Percentiles rank a stretch among this genome's conserved stretches.
phyloP scores from a whole-genome alignment of 2,113 vertebrate species.

The Puma concolor region DNA sequence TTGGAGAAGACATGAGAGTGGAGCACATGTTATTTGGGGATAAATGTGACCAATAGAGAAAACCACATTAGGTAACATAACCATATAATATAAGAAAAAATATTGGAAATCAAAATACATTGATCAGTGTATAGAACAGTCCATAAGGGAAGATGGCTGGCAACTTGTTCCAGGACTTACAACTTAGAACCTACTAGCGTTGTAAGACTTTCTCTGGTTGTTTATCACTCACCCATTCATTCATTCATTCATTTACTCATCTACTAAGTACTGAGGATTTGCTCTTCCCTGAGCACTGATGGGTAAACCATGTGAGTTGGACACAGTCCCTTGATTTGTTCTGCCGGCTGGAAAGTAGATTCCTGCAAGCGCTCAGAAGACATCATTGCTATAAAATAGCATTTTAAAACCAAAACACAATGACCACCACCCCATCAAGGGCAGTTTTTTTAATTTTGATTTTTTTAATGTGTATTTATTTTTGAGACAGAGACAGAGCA shows the following conservation, averaged over 20 bases:
- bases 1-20: background rate
- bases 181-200: background rate
- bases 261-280: background rate
- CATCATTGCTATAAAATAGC: background rate
- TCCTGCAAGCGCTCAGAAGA: background rate
- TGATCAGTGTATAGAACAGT: background rate
- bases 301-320: no score
- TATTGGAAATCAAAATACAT: background rate
- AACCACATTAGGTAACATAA: background rate
- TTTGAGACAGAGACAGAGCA: no score
- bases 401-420: background rate
- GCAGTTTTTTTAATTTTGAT: background rate
- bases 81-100: background rate
- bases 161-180: background rate
- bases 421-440: background rate
- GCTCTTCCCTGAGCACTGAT: background rate
- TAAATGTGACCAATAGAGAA: background rate
- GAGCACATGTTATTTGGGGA: background rate
- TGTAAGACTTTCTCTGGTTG: background rate
- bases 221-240: background rate
- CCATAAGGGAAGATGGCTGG: background rate
- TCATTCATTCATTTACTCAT: no score
- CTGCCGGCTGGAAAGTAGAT: background rate
- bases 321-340: background rate
- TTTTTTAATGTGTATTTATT: no score